A percentile compares a stretch with the other conserved stretches of the same genome.
These are phyloP conservation scores for Machaerirhynchus nigripectus DNA, from an alignment of 2,113 vertebrate genomes.

Conservation along the genomic window DNA sequence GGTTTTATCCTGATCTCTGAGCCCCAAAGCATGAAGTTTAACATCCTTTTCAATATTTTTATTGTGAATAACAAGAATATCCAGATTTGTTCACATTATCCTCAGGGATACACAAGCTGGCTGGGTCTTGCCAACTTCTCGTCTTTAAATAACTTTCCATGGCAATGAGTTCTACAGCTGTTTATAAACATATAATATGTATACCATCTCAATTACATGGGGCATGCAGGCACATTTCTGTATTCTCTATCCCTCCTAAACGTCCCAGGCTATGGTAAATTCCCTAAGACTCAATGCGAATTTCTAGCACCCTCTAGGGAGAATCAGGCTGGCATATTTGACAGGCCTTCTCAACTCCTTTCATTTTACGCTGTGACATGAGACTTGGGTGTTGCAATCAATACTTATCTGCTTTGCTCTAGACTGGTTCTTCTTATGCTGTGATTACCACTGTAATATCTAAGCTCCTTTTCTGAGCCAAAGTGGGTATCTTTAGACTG, in stretches of 20 bases:
- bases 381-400: conserved; percentile 43
- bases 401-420: conserved; percentile 47
- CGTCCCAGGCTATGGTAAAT: not conserved
- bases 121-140: conserved; percentile 21
- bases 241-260: not conserved
- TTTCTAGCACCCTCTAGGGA: conserved; percentile 39
- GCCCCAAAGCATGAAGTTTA: conserved; percentile 20
- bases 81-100: conserved; percentile 56
- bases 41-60: conserved; percentile 36
- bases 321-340: conserved; percentile 19
- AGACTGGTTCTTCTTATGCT: not conserved
- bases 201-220: conserved; percentile 28
- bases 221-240: not conserved
- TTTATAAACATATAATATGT: conserved; percentile 41
- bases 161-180: conserved; percentile 39
- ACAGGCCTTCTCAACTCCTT: conserved; percentile 33
- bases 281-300: conserved; percentile 9
- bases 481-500: not conserved
- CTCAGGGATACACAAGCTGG: conserved; percentile 18
- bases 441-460: conserved; percentile 14
- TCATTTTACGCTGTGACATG: conserved; percentile 39
- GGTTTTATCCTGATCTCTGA: not conserved
- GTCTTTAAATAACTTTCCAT: conserved; percentile 43
- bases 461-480: not conserved
- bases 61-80: conserved; percentile 41